phyloP scores from a whole-genome alignment of 2,113 vertebrate species.

The Sphaerodactylus townsendi region DNA sequence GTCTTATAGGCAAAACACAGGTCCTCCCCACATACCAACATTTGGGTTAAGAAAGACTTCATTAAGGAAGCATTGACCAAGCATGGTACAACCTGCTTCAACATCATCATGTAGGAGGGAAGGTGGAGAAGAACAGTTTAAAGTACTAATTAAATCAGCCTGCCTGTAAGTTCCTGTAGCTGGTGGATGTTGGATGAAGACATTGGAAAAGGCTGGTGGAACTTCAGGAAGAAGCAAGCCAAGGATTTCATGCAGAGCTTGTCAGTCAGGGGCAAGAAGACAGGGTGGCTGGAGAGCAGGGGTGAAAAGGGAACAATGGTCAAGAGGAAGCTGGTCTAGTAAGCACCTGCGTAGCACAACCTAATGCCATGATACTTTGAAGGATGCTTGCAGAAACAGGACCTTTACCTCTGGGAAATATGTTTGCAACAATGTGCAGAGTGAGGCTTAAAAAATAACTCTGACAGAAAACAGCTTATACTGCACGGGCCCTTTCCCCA shows the following conservation, averaged over 20 bases:
- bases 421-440: background rate
- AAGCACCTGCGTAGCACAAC: background rate
- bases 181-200: constrained; percentile 67
- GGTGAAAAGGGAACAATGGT: constrained; percentile 7
- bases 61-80: background rate
- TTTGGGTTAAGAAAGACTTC: background rate
- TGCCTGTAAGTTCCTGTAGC: constrained; percentile 79
- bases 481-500: too few species aligned
- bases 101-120: background rate
- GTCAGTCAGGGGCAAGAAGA: constrained; percentile 67
- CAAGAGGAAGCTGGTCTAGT: background rate
- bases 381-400: background rate
- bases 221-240: constrained; percentile 79
- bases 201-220: constrained; percentile 75
- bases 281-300: constrained; percentile 60
- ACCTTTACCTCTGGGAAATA: background rate
- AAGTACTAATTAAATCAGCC: constrained; percentile 17
- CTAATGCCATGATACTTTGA: background rate
- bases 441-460: background rate
- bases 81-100: background rate
- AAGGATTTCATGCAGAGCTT: constrained; percentile 65
- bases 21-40: background rate
- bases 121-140: constrained; percentile 7
- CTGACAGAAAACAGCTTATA: background rate
- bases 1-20: background rate